A percentile compares a stretch with the other conserved stretches of the same genome.
phyloP scores from a whole-genome alignment of 2,888 invertebrate genomes.

The Bombylius major region DNA sequence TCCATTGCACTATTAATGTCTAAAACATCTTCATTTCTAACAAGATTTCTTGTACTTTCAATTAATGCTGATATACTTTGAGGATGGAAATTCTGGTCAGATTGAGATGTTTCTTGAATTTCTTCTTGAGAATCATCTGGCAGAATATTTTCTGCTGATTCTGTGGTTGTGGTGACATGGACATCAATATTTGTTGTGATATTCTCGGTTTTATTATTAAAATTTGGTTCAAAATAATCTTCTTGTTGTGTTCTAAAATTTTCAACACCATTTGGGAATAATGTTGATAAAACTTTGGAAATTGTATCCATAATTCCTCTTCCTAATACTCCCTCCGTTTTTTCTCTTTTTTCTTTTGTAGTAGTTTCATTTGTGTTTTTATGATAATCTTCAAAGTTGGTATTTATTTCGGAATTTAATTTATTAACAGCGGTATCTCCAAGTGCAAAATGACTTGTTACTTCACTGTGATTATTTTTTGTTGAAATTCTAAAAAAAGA shows the following conservation, averaged over 20 bases:
- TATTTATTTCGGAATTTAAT: neutral
- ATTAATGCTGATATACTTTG: neutral
- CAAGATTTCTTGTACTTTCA: slow-evolving; percentile 34
- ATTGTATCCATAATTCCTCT: neutral
- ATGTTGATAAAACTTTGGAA: neutral
- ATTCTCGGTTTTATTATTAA: too few species aligned
- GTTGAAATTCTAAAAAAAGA: slow-evolving; percentile 32
- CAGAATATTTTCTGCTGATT: too few species aligned
- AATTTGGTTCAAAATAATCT: neutral
- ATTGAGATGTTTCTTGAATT: too few species aligned
- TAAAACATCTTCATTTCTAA: slow-evolving; percentile 50
- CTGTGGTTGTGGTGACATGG: too few species aligned
- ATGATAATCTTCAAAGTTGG: neutral
- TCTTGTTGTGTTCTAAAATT: neutral
- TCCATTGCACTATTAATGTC: slow-evolving; percentile 45
- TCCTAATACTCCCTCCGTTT: neutral
- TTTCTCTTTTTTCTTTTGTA: neutral
- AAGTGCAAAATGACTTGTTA: slow-evolving; percentile 38
- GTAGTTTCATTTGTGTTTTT: neutral
- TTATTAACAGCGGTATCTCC: slow-evolving; percentile 39
- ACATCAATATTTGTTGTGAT: too few species aligned
- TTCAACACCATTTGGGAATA: slow-evolving; percentile 1
- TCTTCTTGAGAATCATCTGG: too few species aligned
- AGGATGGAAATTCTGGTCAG: too few species aligned
- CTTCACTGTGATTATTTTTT: slow-evolving; percentile 36